Conservation (phyloP, 2,797 vertebrate species). For the Ispidina picta region DNA sequence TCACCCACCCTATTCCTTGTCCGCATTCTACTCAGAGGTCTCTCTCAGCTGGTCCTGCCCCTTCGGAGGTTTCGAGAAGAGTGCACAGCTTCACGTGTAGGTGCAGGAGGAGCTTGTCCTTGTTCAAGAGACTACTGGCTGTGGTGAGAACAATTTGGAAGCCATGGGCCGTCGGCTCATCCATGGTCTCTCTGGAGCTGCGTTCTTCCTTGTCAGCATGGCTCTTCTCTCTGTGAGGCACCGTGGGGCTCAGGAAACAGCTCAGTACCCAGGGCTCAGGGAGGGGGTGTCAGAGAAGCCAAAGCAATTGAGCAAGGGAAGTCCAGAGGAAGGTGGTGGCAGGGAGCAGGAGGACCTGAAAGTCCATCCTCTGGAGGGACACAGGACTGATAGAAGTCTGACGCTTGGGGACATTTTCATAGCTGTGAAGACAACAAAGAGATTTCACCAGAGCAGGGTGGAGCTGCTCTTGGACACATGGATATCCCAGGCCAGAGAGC, state of each 20-base stretch:
- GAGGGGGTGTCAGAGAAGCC: neutral
- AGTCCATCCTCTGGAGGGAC: neutral
- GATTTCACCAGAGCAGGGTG: conserved; percentile 87
- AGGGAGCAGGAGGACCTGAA: neutral
- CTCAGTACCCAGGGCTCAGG: neutral
- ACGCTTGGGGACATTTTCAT: conserved; percentile 84
- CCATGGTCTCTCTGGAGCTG: conserved; percentile 46
- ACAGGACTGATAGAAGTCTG: neutral
- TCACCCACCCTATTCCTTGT: neutral
- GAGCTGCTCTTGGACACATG: conserved; percentile 89
- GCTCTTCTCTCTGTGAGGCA: conserved; percentile 61
- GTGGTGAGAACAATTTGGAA: accelerated
- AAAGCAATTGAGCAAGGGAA: accelerated
- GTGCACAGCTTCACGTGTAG: neutral
- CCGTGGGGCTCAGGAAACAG: neutral
- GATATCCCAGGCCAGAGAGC: conserved; percentile 86
- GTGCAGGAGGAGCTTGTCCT: neutral
- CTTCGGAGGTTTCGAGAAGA: neutral
- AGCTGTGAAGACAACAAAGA: conserved; percentile 88
- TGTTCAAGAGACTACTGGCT: neutral
- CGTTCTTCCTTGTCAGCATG: conserved; percentile 52
- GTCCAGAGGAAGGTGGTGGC: neutral
- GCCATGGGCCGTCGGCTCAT: conserved; percentile 61
- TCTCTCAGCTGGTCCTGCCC: neutral
- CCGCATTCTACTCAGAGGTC: neutral